Evolutionary conservation across 2,797 vertebrate genomes (phyloP).

Genomic region (Eulemur albifrons): DNA sequence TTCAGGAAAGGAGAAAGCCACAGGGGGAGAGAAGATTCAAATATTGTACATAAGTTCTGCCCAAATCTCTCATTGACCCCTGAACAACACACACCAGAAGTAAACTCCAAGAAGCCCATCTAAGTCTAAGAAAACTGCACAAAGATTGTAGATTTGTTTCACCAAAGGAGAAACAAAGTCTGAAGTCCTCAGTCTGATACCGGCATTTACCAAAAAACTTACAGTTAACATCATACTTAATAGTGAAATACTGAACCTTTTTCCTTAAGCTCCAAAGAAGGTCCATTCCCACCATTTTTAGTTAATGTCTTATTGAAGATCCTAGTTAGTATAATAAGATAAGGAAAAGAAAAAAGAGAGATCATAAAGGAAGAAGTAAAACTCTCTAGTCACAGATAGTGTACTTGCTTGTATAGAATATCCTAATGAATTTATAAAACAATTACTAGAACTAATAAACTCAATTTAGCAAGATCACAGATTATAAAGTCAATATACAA

Average conservation of each 20-base stretch:
- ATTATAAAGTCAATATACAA: not conserved
- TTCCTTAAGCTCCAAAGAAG: not conserved
- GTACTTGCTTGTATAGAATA: not conserved
- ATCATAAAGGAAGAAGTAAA: not conserved
- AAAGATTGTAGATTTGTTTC: not conserved
- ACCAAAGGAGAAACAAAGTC: not conserved
- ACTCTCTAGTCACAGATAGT: not conserved
- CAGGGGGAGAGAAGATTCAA: not conserved
- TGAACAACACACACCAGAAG: not conserved
- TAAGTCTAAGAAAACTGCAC: not conserved
- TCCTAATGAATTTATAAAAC: not conserved
- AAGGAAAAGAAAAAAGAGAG: not conserved
- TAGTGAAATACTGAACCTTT: not conserved
- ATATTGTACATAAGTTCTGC: not conserved
- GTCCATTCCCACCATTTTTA: not conserved
- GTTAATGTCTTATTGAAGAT: not conserved
- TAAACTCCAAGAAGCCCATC: not conserved
- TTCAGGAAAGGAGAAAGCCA: not conserved
- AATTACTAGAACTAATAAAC: not conserved
- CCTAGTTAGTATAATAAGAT: not conserved
- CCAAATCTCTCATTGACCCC: not conserved
- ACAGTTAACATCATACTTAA: not conserved
- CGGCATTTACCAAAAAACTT: not conserved
- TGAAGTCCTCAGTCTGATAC: not conserved
- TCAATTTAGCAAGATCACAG: not conserved